Percentiles rank a stretch among this genome's conserved stretches.
phyloP scores from a whole-genome alignment of 2,888 invertebrate species.

The Drosophila parthenogenetica region DNA sequence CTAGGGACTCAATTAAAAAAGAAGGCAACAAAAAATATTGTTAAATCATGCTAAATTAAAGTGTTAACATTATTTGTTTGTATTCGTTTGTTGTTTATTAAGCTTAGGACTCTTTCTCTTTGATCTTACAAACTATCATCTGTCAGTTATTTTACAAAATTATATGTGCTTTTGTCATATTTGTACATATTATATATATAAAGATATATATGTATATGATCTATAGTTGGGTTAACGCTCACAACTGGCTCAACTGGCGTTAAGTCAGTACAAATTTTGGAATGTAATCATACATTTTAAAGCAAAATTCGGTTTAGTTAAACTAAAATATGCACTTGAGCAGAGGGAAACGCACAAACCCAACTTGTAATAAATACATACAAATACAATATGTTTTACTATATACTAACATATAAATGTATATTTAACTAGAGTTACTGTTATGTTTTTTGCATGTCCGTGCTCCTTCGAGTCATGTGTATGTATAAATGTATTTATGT shows the following conservation, averaged over 20 bases:
- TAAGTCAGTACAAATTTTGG: slow-evolving; percentile 27
- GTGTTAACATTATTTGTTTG: slow-evolving; percentile 51
- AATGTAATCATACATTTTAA: slow-evolving; percentile 33
- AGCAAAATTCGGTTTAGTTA: slow-evolving; percentile 1
- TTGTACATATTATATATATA: slow-evolving; percentile 38
- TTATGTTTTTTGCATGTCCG: slow-evolving; percentile 53
- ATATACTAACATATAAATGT: slow-evolving; percentile 49
- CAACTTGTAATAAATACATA: slow-evolving; percentile 27
- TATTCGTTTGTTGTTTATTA: slow-evolving; percentile 59
- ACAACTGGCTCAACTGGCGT: slow-evolving; percentile 14
- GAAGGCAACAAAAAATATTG: slow-evolving; percentile 26
- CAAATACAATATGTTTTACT: slow-evolving; percentile 21
- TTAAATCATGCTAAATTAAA: slow-evolving; percentile 54
- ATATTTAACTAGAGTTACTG: slow-evolving; percentile 64
- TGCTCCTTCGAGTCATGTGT: slow-evolving; percentile 62
- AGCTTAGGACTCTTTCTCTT: slow-evolving; percentile 50
- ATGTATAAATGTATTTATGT: slow-evolving; percentile 32
- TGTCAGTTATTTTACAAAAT: slow-evolving; percentile 63
- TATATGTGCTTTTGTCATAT: slow-evolving; percentile 41
- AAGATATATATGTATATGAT: no score
- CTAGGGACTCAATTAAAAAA: slow-evolving; percentile 18
- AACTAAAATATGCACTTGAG: slow-evolving; percentile 22
- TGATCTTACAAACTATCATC: slow-evolving; percentile 52
- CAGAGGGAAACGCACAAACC: slow-evolving; percentile 9
- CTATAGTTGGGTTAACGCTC: slow-evolving; percentile 25